Conservation (phyloP, 2,888 invertebrate genomes). For the Anaspis maculata region DNA sequence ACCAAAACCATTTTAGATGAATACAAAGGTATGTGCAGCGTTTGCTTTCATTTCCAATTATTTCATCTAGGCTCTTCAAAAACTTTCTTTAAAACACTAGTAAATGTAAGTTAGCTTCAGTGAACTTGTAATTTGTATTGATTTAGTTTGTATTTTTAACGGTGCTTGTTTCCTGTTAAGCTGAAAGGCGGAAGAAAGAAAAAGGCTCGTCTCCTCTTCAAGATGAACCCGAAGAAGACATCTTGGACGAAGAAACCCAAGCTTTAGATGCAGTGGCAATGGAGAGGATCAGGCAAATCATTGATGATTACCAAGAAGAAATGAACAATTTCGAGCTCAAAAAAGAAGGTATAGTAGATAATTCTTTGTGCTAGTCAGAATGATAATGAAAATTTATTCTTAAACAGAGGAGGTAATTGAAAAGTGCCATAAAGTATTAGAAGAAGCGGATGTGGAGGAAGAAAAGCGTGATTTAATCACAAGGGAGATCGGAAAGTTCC, state of each 20-base stretch:
- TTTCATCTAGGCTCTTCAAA: too few relatives aligned
- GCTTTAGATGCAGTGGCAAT: slow-evolving; percentile 67
- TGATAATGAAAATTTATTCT: slow-evolving; percentile 3
- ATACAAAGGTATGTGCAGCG: slow-evolving; percentile 81
- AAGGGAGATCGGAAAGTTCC: slow-evolving; percentile 94
- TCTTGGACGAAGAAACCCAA: slow-evolving; percentile 68
- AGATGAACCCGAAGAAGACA: slow-evolving; percentile 50
- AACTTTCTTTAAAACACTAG: too few relatives aligned
- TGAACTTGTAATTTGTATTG: too few relatives aligned
- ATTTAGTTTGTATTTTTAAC: too few relatives aligned
- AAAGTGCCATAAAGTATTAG: slow-evolving; percentile 59
- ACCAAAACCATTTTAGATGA: slow-evolving; percentile 90
- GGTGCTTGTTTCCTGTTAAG: slow-evolving; percentile 31
- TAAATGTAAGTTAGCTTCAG: too few relatives aligned
- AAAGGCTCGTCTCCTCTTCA: slow-evolving; percentile 53
- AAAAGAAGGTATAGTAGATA: slow-evolving; percentile 57
- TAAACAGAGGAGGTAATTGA: slow-evolving; percentile 60
- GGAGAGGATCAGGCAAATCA: slow-evolving; percentile 69
- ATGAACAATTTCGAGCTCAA: slow-evolving; percentile 60
- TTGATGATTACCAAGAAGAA: slow-evolving; percentile 74
- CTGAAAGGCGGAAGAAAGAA: slow-evolving; percentile 52
- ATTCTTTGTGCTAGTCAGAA: neutral
- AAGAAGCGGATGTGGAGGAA: slow-evolving; percentile 88
- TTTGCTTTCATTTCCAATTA: too few relatives aligned
- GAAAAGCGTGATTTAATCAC: slow-evolving; percentile 94